These are phyloP conservation scores for Criorhina ranunculi DNA, from an alignment of 2,888 invertebrate genomes.

Conservation along the genomic window DNA sequence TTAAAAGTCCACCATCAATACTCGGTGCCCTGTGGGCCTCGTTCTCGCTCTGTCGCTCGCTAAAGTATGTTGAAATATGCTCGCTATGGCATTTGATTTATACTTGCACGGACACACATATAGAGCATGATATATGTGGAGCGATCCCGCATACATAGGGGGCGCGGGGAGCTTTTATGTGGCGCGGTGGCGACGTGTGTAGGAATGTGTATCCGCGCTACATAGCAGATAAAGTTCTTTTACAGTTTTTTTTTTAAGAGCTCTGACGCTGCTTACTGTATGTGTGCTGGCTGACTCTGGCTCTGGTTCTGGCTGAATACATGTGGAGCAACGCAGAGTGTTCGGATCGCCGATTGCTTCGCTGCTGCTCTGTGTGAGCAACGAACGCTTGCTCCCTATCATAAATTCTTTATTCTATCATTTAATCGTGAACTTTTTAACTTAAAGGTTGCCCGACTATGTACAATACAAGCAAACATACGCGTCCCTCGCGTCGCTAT, in stretches of 20 bases:
- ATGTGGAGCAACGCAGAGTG: slow-evolving; percentile 55
- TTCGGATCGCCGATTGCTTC: slow-evolving; percentile 31
- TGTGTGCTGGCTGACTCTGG: slow-evolving; percentile 50
- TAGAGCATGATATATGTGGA: slow-evolving; percentile 69
- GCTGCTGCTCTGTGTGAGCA: slow-evolving; percentile 48
- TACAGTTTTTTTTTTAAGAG: slow-evolving; percentile 51
- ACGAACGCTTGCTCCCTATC: slow-evolving; percentile 64
- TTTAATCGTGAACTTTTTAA: slow-evolving; percentile 76
- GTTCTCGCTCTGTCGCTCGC: slow-evolving; percentile 49
- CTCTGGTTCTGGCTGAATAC: slow-evolving; percentile 19
- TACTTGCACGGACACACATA: slow-evolving; percentile 66
- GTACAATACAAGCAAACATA: slow-evolving; percentile 10
- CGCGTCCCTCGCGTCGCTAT: slow-evolving; percentile 22
- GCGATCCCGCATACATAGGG: slow-evolving; percentile 57
- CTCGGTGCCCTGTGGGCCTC: slow-evolving; percentile 50
- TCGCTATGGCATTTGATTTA: slow-evolving; percentile 74
- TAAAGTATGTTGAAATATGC: slow-evolving; percentile 69
- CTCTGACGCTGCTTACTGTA: slow-evolving; percentile 67
- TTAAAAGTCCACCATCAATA: slow-evolving; percentile 54
- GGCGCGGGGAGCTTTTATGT: slow-evolving; percentile 66
- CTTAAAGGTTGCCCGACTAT: slow-evolving; percentile 70
- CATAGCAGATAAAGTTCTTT: slow-evolving; percentile 74
- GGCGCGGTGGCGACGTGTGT: slow-evolving; percentile 62
- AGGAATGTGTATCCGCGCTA: slow-evolving; percentile 67
- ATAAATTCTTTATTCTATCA: slow-evolving; percentile 75